Evolutionary conservation across 2,113 vertebrate species (phyloP), one percentile per base, ranked within the genome.

Genomic region (Petaurus breviceps): DNA sequence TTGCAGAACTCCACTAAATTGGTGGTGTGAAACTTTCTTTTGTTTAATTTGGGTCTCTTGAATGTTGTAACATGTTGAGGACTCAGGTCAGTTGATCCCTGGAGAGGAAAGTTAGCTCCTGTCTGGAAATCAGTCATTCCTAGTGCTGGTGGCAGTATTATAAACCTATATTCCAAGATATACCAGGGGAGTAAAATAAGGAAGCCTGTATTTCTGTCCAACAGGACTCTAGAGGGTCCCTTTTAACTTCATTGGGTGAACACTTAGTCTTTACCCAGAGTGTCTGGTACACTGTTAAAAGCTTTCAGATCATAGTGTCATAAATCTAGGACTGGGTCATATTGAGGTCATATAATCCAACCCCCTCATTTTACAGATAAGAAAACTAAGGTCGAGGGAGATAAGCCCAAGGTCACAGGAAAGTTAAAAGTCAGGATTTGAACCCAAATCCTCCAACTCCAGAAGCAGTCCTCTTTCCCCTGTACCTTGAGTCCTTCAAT

Each of bases 101-200:
- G 51, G 53, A 94, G 52, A 96, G 95, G 2, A 28, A 95, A 93
- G 91, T 77, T 95, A 96, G 96, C 53, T 91, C 55, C 95, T 97
- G 90, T 51, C 46, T 96, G 92, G 97, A 97, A 96, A 93, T 95
- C 95, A 24, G n/a, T 50, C 95, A 12, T 54, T 97, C 50, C 84
- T 95, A 28, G 51, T 57, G 92, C 92, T 93, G 91, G 43, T 94
- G 55, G 90, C 53, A 49, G 57, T 28, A 8, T 90, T 95, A 89
- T 95, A 96, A 52, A 46, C 49, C n/a, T 51, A 43, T 57, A 53
- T 54, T 90, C 84, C 51, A 91, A 28, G 92, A 93, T 0, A 89
- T 51, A 8, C 89, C 49, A 19, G 89, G 24, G 91, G 51, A 91
- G 95, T 96, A 51, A 94, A 37, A 50, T 51, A 11, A 43, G 92